phyloP scores from a whole-genome alignment of 2,888 invertebrate species.

The Rhyacophila evoluta region DNA sequence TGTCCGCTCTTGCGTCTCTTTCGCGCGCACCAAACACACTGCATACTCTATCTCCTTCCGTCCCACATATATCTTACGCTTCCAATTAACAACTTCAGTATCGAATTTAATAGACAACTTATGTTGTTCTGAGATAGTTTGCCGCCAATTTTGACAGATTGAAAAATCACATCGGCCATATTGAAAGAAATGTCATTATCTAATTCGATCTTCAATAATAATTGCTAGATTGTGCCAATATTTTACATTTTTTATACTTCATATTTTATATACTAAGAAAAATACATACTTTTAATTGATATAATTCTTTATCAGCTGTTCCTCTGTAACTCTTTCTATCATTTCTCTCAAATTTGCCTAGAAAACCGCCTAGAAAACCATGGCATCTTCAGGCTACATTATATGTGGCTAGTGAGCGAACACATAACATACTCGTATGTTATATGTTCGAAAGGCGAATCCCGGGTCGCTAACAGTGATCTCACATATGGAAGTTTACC shows the following conservation, averaged over 20 bases:
- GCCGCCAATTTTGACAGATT: constrained; percentile 16
- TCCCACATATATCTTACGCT: not conserved
- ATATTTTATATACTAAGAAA: not conserved
- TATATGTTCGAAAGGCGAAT: too few relatives aligned
- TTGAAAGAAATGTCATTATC: not conserved
- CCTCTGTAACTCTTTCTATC: too few relatives aligned
- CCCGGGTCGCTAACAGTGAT: too few relatives aligned
- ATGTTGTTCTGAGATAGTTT: not conserved
- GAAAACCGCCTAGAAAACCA: too few relatives aligned
- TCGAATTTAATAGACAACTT: not conserved
- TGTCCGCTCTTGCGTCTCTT: not conserved
- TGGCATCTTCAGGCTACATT: too few relatives aligned
- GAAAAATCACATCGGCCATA: not conserved
- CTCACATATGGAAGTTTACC: too few relatives aligned
- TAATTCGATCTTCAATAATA: not conserved
- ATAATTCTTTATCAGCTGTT: too few relatives aligned
- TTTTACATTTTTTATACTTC: not conserved
- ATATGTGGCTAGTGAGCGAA: too few relatives aligned
- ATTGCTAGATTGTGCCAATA: too few relatives aligned
- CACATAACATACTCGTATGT: too few relatives aligned
- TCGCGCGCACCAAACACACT: not conserved
- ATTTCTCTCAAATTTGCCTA: too few relatives aligned
- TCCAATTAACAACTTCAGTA: constrained; percentile 12
- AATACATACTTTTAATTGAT: not conserved
- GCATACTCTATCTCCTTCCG: not conserved